phyloP scores from a whole-genome alignment of 2,888 invertebrate species.

The Dorcus parallelipipedus region DNA sequence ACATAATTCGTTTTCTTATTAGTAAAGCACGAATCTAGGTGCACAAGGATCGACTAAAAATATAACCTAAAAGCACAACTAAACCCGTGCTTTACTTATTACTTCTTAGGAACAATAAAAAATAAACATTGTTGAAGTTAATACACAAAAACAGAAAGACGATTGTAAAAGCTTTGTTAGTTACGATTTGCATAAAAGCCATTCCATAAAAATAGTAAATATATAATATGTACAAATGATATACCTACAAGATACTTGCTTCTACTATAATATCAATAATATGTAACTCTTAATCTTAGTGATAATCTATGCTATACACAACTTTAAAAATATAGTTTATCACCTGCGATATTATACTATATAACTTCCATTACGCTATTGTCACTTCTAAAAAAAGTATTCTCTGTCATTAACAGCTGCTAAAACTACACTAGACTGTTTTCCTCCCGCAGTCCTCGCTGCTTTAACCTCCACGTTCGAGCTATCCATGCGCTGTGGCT shows the following conservation, averaged over 20 bases:
- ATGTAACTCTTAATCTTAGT: conserved; percentile 7
- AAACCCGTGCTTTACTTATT: no score
- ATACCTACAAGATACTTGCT: background rate
- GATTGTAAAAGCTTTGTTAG: background rate
- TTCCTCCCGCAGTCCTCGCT: background rate
- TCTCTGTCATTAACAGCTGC: conserved; percentile 34
- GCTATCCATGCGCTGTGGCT: background rate
- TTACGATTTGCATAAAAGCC: background rate
- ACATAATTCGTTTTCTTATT: no score
- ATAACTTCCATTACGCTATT: conserved; percentile 25
- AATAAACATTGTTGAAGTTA: no score
- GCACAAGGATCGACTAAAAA: no score
- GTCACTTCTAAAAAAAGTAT: conserved; percentile 35
- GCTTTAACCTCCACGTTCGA: background rate
- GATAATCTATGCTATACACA: conserved; percentile 21
- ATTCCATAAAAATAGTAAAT: background rate
- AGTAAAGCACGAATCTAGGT: no score
- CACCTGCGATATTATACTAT: conserved; percentile 36
- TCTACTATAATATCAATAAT: background rate
- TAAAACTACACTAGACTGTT: conserved; percentile 28
- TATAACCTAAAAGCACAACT: no score
- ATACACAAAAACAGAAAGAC: background rate
- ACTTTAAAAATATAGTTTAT: conserved; percentile 38
- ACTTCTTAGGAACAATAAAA: no score
- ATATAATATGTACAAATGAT: conserved; percentile 1